Base-by-base conservation (phyloP, 2,888 invertebrate genomes). In the Cryptocephalus primarius region DNA sequence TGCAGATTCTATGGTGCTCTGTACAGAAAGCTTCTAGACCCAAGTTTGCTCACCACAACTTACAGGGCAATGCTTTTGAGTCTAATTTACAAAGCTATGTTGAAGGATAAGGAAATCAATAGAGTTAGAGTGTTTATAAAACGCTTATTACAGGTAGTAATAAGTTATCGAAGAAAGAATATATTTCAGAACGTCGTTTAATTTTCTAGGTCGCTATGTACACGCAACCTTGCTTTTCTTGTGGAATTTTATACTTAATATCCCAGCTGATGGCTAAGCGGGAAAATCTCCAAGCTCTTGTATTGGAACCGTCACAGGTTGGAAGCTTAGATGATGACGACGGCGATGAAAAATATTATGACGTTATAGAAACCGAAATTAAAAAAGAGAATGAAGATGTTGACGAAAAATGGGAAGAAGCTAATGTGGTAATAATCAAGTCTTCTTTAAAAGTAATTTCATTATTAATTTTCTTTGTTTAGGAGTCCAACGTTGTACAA, bases 91-190 rank as follows among this genome's bases (percentile, higher is more conserved):
- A 87, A 88, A 66, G 85, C 92, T 39, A 72, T 96, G 59, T 81
- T 83, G 61, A 81, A 79, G 51, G 97, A 99, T 72, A 72, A 73
- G 6, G 82, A 85, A 55, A 65, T 78, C 0, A 68, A 76, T 4
- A 72, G 97, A 42, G 77, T 88, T 0, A 79, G 83, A 63, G 85
- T 92, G 1, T 92, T 96, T 64, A 70, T 92, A 1, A 97, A 96
- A 71, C 73, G 93, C 31, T 71, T 91, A 46, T 71, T 93, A 9
- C 86, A 88, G 73, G 74, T 79, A 62, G 51, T 50, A 31, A 36
- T 22, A 22, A 22, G 22, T 2, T 22, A 22, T 22, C 22, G 6
- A 22, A 32, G 42, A 9, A 32, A 10, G n/a, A 12, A 34, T 38
- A 43, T 36, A 33, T 6, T 11, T 34, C 33, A 42, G 11, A 11